Percentiles rank a stretch among this genome's conserved stretches.
Evolutionary conservation across 2,888 invertebrate genomes (phyloP).

Genomic region (Eulithis testata): DNA sequence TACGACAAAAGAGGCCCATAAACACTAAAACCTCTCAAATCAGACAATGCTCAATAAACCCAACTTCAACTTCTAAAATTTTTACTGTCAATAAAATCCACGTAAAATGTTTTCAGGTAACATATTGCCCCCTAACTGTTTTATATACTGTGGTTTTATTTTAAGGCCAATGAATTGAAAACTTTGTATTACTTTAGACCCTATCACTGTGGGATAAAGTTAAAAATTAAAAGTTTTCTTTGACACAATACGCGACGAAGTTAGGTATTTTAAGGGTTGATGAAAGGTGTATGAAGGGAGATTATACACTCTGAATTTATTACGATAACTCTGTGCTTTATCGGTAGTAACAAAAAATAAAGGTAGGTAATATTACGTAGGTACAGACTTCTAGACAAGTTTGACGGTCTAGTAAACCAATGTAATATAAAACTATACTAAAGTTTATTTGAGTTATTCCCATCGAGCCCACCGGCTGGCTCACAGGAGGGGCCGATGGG

Average conservation of each 20-base stretch:
- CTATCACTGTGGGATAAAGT: conserved; percentile 6
- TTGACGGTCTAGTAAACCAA: no score
- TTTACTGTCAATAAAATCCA: conserved; percentile 37
- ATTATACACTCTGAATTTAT: conserved; percentile 14
- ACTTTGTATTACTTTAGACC: not conserved
- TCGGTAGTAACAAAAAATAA: not conserved
- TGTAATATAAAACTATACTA: no score
- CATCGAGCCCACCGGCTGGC: no score
- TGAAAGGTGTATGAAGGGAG: conserved; percentile 19
- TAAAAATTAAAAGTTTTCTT: conserved; percentile 12
- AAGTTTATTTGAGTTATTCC: no score
- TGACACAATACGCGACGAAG: not conserved
- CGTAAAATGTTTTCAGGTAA: conserved; percentile 34
- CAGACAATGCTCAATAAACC: conserved; percentile 35
- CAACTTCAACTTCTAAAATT: conserved; percentile 34
- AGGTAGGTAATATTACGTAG: not conserved
- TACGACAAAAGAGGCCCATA: conserved; percentile 13
- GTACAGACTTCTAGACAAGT: no score
- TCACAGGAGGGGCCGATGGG: no score
- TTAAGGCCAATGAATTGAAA: conserved; percentile 19
- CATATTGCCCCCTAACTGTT: conserved; percentile 23
- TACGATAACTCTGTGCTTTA: conserved; percentile 8
- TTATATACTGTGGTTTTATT: conserved; percentile 16
- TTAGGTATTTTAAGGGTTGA: conserved; percentile 9
- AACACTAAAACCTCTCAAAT: conserved; percentile 25